Base-by-base conservation (phyloP, 2,113 vertebrate genomes). In the Serilophus lunatus region DNA sequence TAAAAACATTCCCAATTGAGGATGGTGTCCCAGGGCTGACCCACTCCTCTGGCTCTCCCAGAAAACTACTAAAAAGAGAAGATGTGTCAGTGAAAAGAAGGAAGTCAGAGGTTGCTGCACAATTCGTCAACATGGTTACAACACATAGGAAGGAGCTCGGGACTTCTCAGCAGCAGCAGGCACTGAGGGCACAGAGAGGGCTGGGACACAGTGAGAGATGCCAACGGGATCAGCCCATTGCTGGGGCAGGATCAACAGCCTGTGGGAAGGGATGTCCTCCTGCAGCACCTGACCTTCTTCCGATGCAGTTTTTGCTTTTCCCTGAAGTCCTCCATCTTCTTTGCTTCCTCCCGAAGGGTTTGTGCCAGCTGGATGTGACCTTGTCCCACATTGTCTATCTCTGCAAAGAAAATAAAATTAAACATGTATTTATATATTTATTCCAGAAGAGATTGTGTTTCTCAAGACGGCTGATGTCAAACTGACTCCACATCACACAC, bases 251-350 rank as follows among this genome's bases (percentile, higher is more conserved):
- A 68, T 24, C 7, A 2, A 2, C 42, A 29, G 15, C 47, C 60
- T 33, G 38, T 0, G 0, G 29, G 1, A 1, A 88, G 33, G 18
- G 2, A 1, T 0, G 0, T 10, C n/a, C 5, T 40, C 33, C 57
- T 0, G 0, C 1, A 0, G 33, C 12, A 7, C 31, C 51, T 23
- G 47, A 99, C 99, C 98, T 98, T 99, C 60, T 99, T 99, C 68
- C 97, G 97, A 20, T 98, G 97, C 35, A 98, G 97, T 84, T 99
- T 99, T 86, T 99, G 99, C 85, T 98, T 99, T 95, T 99, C 99
- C 94, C 98, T 98, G 97, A 99, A 99, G 19, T 99, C 99, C 56
- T 99, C 99, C 96, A 99, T 98, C 91, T 98, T 99, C 91, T 98
- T 99, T 15, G 98, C 99, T 90, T 99, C 99, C 23, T 99, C 99